A percentile compares a stretch with the other conserved stretches of the same genome.
Evolutionary conservation across 2,888 invertebrate genomes (phyloP).

Genomic region (Baronia brevicornis): DNA sequence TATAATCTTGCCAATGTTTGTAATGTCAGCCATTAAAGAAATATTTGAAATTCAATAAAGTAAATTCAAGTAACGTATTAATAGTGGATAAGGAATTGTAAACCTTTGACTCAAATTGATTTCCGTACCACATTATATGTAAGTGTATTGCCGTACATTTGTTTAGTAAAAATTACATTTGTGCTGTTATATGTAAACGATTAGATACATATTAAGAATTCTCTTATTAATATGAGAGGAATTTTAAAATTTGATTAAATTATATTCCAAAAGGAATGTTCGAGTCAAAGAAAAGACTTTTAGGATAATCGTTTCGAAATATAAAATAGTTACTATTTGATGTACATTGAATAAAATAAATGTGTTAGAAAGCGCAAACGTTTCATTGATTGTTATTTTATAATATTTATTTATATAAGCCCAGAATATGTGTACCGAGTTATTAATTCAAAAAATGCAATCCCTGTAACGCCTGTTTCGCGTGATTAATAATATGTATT

Average conservation of each 20-base stretch:
- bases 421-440: no score
- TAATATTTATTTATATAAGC: constrained; percentile 2
- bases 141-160: no score
- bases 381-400: constrained; percentile 18
- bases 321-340: constrained; percentile 55
- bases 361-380: constrained; percentile 38
- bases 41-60: constrained; percentile 24
- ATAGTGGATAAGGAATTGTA: constrained; percentile 17
- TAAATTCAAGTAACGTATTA: no score
- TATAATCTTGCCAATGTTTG: constrained; percentile 27
- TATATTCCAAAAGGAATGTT: constrained; percentile 14
- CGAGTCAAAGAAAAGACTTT: constrained; percentile 31
- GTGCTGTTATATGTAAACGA: neutral
- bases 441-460: no score
- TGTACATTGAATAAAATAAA: constrained; percentile 63
- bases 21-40: constrained; percentile 21
- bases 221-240: no score
- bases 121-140: no score
- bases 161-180: neutral
- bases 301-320: constrained; percentile 47
- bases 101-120: constrained; percentile 16
- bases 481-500: no score
- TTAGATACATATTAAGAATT: no score
- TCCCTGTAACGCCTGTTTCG: no score
- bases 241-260: no score